Evolutionary conservation across 2,888 invertebrate species (phyloP), one percentile per base, ranked within the genome.

Genomic region (Digitonthophagus gazella): DNA sequence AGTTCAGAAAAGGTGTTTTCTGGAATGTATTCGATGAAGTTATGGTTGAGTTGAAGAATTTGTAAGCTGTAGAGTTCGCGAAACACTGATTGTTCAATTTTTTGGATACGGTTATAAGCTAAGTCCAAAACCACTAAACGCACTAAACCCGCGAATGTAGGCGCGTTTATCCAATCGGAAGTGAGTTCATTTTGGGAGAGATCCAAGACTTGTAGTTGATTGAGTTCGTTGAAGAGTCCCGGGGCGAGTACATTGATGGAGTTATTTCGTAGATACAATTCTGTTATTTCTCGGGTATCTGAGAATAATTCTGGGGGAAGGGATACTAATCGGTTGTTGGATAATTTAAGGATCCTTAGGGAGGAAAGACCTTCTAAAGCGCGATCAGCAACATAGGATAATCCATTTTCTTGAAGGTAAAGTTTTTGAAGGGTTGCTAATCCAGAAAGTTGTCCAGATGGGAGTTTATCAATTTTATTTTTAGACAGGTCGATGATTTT

Each of bases 241-340:
- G 93, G 92, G 64, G 93, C 93, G 44, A 94, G 83, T 14, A 93
- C 92, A 76, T 91, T 90, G 70, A 95, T 89, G 54, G 91, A 90
- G 82, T 95, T 95, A 80, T 93, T 93, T 78, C 91, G 90, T 68
- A 94, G 83, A 81, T 93, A 91, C 78, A 94, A 89, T 83, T 93
- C 93, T 81, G 91, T 90, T 58, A 94, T 84, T 73, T 92, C 91
- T 76, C 90, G 87, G 54, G 91, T 89, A 78, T 93, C 93, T 77
- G 90, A 86, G 80, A 95, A 93, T 67, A 95, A 84, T 80, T 93
- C 92, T 1, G 93, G 92, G 16, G 95, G 94, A 72, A 95, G 85
- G 79, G 90, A 91, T 71, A 89, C 88, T 73, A 96, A 86, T 75
- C 90, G 89, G 82, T 96, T 96, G 81, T 93, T 91, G 66, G 93